phyloP scores from a whole-genome alignment of 2,113 vertebrate species.

The Murina feae region DNA sequence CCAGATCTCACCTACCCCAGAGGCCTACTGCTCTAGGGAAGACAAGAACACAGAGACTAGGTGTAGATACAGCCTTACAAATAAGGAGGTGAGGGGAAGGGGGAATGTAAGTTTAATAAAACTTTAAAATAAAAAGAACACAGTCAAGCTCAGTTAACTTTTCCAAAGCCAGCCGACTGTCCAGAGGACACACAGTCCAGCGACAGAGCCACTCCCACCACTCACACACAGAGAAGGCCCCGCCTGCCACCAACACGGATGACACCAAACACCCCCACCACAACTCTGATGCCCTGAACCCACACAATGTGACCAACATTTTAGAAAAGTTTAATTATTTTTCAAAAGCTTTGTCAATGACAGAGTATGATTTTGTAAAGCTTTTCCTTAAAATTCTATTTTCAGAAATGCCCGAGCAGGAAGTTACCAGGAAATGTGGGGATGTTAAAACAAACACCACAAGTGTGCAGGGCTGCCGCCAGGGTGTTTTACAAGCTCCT shows the following conservation, averaged over 20 bases:
- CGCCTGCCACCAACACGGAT: neutral
- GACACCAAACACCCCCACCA: no score
- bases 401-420: neutral
- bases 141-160: neutral
- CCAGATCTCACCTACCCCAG: neutral
- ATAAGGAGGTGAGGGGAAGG: rapidly evolving
- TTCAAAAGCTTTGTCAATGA: no score
- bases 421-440: neutral
- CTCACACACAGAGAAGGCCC: neutral
- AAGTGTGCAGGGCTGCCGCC: rapidly evolving
- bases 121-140: neutral
- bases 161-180: neutral
- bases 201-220: neutral
- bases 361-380: neutral
- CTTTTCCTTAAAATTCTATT: neutral
- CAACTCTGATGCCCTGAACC: no score
- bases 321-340: neutral
- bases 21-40: neutral
- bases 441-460: neutral
- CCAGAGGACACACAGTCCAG: no score
- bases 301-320: neutral
- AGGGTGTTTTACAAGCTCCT: neutral
- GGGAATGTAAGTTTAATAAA: rapidly evolving
- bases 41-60: neutral
- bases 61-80: neutral